Base-by-base conservation (phyloP, 2,113 vertebrate genomes). In the Charina bottae region DNA sequence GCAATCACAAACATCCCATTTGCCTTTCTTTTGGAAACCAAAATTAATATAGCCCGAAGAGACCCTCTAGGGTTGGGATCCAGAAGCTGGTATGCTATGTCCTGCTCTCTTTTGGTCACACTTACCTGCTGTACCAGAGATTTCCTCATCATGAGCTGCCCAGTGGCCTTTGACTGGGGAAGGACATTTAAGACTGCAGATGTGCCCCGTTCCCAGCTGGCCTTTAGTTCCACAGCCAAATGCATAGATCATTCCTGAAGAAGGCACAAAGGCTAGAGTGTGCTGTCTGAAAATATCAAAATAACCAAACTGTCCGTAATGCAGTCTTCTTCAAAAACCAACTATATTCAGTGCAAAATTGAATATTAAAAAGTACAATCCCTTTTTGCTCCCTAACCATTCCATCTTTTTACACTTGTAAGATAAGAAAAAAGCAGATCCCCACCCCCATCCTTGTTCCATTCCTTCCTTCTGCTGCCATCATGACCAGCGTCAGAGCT, bases 231-330 rank as follows among this genome's bases (percentile, higher is more conserved):
- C 99, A 96, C 98, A 99, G 89, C 99, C 99, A 96, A 99, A 99
- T 78, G 99, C 98, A 97, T 99, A 99, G 96, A 99, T 98, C 94
- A 98, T 93, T 94, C 99, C 98, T 78, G 99, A 98, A 96, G 99
- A 99, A 96, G 99, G 98, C 96, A 99, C 99, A 54, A 99, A 99
- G 49, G 99, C 99, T 96, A 99, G 94, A 28, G 99, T 99, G 97
- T 99, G 99, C 94, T 98, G 98, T 96, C 99, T 99, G 96, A 33
- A 92, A 95, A 2, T 92, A 90, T 96, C 88, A 96, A 0, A 0
- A 78, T 83, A 94, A 85, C 10, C 11, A 85, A 28, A 85, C 1
- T 28, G 12, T 49, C 54, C 19, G 68, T 85, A 54, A 53, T 7
- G 85, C 19, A 12, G 85, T 3, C 33, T 83, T 87, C 37, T 56